Percentiles rank a stretch among this genome's conserved stretches.
Evolutionary conservation across 2,797 vertebrate genomes (phyloP).

Genomic region (Emys orbicularis): DNA sequence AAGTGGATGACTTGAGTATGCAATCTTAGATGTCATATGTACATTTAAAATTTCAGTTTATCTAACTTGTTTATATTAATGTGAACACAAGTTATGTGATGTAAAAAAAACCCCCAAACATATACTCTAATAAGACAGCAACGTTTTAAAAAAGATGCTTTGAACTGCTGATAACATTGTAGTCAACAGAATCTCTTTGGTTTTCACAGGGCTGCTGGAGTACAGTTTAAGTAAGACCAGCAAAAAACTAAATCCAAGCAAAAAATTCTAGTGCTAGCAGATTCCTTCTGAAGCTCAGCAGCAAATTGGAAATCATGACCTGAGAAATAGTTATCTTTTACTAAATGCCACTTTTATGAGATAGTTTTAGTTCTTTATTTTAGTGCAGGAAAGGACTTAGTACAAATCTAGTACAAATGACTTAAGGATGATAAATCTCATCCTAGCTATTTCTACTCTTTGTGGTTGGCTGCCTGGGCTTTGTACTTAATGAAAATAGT

Average conservation of each 20-base stretch:
- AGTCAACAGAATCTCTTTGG: constrained; percentile 1
- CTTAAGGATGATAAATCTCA: constrained; percentile 66
- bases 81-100: not conserved
- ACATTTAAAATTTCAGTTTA: not conserved
- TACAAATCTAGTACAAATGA: constrained; percentile 65
- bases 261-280: constrained; percentile 3
- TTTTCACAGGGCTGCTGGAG: constrained; percentile 4
- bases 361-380: constrained; percentile 59
- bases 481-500: constrained; percentile 69
- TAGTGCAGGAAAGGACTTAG: constrained; percentile 59
- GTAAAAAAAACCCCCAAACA: not conserved
- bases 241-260: constrained; percentile 4
- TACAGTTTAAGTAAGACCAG: constrained; percentile 10
- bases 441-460: constrained; percentile 58
- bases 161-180: not conserved
- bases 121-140: not conserved
- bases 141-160: not conserved
- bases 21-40: not conserved
- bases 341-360: constrained; percentile 31
- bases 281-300: constrained; percentile 45
- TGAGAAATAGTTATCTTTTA: constrained; percentile 46
- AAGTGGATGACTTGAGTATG: not conserved
- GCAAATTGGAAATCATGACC: constrained; percentile 28
- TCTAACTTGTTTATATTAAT: not conserved
- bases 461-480: constrained; percentile 48